Percentiles rank a stretch among this genome's conserved stretches.
Evolutionary conservation across 2,797 vertebrate species (phyloP).

Genomic region (Bradypus variegatus): DNA sequence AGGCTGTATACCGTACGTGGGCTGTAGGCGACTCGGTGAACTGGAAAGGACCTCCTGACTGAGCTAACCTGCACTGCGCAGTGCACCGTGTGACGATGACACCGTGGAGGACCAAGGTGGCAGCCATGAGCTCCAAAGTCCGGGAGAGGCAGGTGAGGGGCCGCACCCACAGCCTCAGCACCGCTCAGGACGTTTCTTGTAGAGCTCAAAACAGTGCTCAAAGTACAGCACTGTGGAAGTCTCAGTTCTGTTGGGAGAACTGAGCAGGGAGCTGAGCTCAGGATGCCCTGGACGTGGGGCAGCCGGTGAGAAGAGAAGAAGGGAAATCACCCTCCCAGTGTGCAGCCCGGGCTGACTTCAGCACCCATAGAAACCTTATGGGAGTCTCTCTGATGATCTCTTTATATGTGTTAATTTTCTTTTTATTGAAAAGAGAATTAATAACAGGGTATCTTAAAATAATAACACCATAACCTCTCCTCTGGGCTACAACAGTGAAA

Average conservation of each 20-base stretch:
- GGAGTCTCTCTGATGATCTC: not conserved
- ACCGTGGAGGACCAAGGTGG: not conserved
- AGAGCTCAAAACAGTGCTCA: not conserved
- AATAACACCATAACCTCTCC: not conserved
- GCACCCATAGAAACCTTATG: not conserved
- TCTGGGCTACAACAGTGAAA: not conserved
- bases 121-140: not conserved
- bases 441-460: not conserved
- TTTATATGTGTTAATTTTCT: not conserved
- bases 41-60: not conserved
- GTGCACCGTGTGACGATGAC: not conserved
- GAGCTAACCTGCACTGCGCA: not conserved
- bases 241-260: not conserved
- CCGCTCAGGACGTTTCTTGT: not conserved
- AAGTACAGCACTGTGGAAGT: not conserved
- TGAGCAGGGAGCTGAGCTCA: not conserved
- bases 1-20: not conserved
- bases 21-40: not conserved
- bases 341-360: not conserved
- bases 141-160: not conserved
- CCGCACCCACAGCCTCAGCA: accelerated
- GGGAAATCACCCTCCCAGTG: not conserved
- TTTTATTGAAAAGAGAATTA: not conserved
- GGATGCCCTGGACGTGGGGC: not conserved
- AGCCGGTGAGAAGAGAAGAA: not conserved